Conservation (phyloP, 2,113 vertebrate genomes). For the Elaphurus davidianus region DNA sequence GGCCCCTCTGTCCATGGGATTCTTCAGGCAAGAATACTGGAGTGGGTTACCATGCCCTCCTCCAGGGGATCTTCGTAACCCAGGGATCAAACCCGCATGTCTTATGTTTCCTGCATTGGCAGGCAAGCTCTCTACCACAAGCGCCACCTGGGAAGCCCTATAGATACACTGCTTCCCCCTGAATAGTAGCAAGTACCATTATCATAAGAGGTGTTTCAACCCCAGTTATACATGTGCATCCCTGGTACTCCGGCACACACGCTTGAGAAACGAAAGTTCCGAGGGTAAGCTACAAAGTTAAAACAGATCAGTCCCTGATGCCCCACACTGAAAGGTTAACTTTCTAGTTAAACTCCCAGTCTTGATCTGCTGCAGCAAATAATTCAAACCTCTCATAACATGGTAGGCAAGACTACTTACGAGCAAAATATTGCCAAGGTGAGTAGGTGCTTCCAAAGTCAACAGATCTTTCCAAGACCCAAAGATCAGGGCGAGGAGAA, state of each 20-base stretch:
- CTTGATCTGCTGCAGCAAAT: neutral
- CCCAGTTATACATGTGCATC: neutral
- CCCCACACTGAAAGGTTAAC: neutral
- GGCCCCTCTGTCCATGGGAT: neutral
- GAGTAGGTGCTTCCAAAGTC: slow-evolving; percentile 91
- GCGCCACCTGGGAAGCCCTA: neutral
- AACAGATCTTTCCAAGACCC: slow-evolving; percentile 92
- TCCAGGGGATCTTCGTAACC: neutral
- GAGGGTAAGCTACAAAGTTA: neutral
- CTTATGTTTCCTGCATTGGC: neutral
- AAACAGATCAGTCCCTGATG: neutral
- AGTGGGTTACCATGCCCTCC: neutral
- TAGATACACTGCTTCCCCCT: neutral
- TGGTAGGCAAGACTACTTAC: slow-evolving; percentile 84
- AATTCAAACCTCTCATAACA: neutral
- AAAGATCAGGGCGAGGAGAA: slow-evolving; percentile 95
- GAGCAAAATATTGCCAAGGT: slow-evolving; percentile 96
- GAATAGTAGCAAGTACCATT: neutral
- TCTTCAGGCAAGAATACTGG: neutral
- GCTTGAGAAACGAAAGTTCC: neutral
- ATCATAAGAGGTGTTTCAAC: neutral
- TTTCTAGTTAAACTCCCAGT: slow-evolving; percentile 23
- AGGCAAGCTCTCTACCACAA: neutral
- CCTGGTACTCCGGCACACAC: neutral
- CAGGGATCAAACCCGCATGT: neutral